Evolutionary conservation across 2,113 vertebrate species (phyloP).

Genomic region (Erinaceus europaeus): DNA sequence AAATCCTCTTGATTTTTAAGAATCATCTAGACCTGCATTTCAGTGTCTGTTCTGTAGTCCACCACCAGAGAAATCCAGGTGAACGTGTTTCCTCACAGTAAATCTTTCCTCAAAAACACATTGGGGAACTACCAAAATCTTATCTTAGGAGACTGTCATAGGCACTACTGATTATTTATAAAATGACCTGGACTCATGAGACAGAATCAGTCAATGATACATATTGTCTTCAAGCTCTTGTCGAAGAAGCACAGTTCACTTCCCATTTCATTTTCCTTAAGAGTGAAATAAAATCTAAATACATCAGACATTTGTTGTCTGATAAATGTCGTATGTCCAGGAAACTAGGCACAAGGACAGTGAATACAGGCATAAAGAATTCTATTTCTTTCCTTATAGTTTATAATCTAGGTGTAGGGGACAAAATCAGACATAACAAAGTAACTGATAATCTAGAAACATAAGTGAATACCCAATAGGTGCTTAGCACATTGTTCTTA

Average conservation of each 20-base stretch:
- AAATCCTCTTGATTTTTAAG: background rate
- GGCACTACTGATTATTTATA: background rate
- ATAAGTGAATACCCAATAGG: background rate
- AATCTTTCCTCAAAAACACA: background rate
- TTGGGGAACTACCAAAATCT: background rate
- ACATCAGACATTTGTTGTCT: background rate
- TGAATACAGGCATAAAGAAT: background rate
- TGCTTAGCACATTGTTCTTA: background rate
- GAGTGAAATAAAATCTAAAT: background rate
- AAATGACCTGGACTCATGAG: background rate
- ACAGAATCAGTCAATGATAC: background rate
- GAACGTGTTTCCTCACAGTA: background rate
- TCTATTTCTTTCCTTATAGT: background rate
- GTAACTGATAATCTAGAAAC: background rate
- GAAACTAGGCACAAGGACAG: background rate
- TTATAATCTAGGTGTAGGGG: background rate
- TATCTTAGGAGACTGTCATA: background rate
- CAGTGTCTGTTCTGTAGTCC: background rate
- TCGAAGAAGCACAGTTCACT: background rate
- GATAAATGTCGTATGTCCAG: background rate
- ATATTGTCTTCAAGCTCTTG: background rate
- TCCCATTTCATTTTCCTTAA: conserved; percentile 22
- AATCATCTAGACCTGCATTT: background rate
- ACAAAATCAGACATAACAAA: background rate
- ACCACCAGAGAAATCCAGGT: background rate